A percentile compares a stretch with the other conserved stretches of the same genome.
Conservation (phyloP, 2,113 vertebrate species). For the Epinephelus cyanopodus region DNA sequence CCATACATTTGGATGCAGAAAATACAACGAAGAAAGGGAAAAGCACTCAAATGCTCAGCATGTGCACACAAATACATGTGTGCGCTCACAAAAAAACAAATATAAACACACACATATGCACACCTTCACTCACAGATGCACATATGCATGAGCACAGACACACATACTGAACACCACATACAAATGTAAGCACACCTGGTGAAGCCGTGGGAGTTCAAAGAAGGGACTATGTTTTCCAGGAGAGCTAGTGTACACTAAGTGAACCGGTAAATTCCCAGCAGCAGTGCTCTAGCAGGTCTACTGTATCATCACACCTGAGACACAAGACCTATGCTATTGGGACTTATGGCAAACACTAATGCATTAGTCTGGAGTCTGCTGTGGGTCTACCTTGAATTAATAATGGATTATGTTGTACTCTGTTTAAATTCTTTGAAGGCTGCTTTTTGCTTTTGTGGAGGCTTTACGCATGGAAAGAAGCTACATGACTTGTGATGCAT, state of each 20-base stretch:
- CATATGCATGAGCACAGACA: slow-evolving; percentile 19
- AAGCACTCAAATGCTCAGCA: slow-evolving; percentile 45
- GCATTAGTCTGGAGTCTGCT: slow-evolving; percentile 33
- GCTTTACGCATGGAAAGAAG: slow-evolving; percentile 29
- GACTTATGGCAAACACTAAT: slow-evolving; percentile 37
- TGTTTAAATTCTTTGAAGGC: slow-evolving; percentile 58
- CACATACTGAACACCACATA: slow-evolving; percentile 6
- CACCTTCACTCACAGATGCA: slow-evolving; percentile 24
- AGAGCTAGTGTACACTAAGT: slow-evolving; percentile 43
- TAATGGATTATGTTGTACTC: slow-evolving; percentile 54
- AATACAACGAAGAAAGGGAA: slow-evolving; percentile 43
- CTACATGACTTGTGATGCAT: slow-evolving; percentile 54
- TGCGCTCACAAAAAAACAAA: slow-evolving; percentile 18
- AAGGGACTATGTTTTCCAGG: slow-evolving; percentile 43
- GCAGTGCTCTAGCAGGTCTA: slow-evolving; percentile 40
- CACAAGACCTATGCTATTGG: slow-evolving; percentile 21
- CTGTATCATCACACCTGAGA: slow-evolving; percentile 51
- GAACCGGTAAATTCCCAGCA: slow-evolving; percentile 59
- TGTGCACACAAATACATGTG: slow-evolving; percentile 45
- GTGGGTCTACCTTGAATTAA: slow-evolving; percentile 52
- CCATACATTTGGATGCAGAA: slow-evolving; percentile 61
- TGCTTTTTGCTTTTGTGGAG: slow-evolving; percentile 29
- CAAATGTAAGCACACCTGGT: slow-evolving; percentile 43
- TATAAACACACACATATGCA: not conserved
- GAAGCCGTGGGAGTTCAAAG: slow-evolving; percentile 62